Conservation (phyloP, 1,140 invertebrate species). For the Meloidogyne exigua region DNA sequence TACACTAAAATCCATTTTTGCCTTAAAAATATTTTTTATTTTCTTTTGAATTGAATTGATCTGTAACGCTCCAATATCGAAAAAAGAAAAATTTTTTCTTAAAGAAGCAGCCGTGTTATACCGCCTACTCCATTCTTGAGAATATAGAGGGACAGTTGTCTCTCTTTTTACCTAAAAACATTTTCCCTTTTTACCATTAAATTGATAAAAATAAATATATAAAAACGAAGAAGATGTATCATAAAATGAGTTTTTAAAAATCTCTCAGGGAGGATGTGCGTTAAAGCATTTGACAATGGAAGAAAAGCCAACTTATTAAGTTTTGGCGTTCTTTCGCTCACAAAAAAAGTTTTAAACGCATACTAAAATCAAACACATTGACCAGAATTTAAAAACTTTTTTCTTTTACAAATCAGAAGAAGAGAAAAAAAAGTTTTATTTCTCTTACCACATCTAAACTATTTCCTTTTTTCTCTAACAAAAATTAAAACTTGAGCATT, state of each 20-base stretch:
- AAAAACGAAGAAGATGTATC: not conserved
- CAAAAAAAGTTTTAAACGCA: not conserved
- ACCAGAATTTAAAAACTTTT: not conserved
- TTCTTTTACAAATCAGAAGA: no score
- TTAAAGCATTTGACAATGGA: not conserved
- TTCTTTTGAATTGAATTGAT: not conserved
- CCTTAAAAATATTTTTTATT: not conserved
- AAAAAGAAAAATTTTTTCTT: not conserved
- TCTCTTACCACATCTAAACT: no score
- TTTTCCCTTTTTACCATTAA: not conserved
- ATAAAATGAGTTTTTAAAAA: not conserved
- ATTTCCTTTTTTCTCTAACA: no score
- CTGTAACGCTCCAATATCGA: not conserved
- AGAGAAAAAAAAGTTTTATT: no score
- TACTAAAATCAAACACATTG: no score
- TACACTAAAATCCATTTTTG: not conserved
- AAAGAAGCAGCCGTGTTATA: not conserved
- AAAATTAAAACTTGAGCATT: no score
- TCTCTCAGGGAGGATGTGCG: not conserved
- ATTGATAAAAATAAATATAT: not conserved
- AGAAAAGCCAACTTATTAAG: not conserved
- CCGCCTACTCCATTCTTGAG: constrained; percentile 3
- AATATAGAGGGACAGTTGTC: not conserved
- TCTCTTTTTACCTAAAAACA: not conserved
- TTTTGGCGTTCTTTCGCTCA: not conserved